Evolutionary conservation across 2,113 vertebrate genomes (phyloP), one percentile per base, ranked within the genome.

Genomic region (Rhinoptilus africanus): DNA sequence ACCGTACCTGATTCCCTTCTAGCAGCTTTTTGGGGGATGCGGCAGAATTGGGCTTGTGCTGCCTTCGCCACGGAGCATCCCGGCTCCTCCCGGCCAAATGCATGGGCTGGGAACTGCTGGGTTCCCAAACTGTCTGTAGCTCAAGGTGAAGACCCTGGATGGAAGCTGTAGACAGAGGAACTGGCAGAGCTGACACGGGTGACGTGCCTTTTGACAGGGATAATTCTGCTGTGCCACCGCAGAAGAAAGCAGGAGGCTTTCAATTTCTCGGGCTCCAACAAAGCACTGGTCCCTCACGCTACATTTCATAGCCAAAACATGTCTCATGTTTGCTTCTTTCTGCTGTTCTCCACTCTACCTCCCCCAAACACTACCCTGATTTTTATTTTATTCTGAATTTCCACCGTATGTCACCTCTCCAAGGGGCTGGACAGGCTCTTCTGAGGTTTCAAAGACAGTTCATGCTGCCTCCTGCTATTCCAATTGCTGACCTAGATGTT

Each of bases 141-240:
- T 45, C 6, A 0, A 0, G 12, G 3, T 12, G 45, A 41, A 78
- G n/a, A n/a, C 23, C 27, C 48, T 0, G 1, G 28, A 4, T 4
- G 62, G 75, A 57, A 51, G 80, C 35, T 56, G 35, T 6, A 26
- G 27, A 3, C n/a, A 1, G 21, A 67, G 59, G 51, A 47, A 60
- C 18, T 9, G 35, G 32, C 27, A 50, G 60, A 30, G n/a, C 28
- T 11, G 39, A 39, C 39, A 11, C 9, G 39, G 39, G 47, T 48
- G 63, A 45, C 12, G 0, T 28, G 19, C 23, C 57, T 66, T 50
- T 32, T 23, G 45, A 26, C 14, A 5, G 27, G 35, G 41, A 7
- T 13, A 62, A 16, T 10, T 11, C 16, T 14, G 32, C 32, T 24
- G 16, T 51, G 26, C 32, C 63, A 26, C 15, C 1, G 4, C 48